Evolutionary conservation across 2,797 vertebrate genomes (phyloP), one percentile per base, ranked within the genome.

Genomic region (Epinephelus coioides): DNA sequence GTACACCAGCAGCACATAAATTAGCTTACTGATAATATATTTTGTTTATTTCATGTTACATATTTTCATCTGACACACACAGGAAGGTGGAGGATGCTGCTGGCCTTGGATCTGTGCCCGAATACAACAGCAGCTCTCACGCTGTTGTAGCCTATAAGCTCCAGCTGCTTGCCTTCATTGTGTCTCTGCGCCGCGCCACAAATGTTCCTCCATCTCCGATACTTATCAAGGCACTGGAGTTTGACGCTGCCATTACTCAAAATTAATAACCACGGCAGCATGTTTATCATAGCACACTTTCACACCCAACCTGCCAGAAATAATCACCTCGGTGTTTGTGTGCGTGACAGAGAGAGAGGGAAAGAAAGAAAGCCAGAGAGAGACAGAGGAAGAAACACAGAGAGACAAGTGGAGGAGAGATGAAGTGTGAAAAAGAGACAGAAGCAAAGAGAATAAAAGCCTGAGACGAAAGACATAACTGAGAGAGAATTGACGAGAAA

Each of bases 301-400:
- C 93, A 94, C 90, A 94, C 87, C 80, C 94, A 94, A 93, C 95
- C 95, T 96, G 96, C 96, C 96, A 97, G 95, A 95, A 95, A 96
- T 96, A 97, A 97, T 97, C 93, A 95, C 86, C 87, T 83, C 95
- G 18, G 76, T 78, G 76, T 88, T 85, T 88, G 76, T 79, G 85
- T 71, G 80, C 38, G 60, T 72, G 89, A 86, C 77, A 81, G 79
- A 62, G 17, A 63, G 69, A 60, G 25, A 77, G 66, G 54, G 10
- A 63, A 19, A 19, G 76, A 49, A 21, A 67, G 78, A 67, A 13
- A 80, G 23, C 2, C 11, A 1, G 60, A 65, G 67, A 53, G 69
- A 75, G 70, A 69, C 15, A 47, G 73, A 70, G 73, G 72, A 73
- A 71, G 66, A 81, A 71, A 84, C 43, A 67, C 73, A 83, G 54